Evolutionary conservation across 2,113 vertebrate genomes (phyloP), one percentile per base, ranked within the genome.

Genomic region (Willisornis vidua): DNA sequence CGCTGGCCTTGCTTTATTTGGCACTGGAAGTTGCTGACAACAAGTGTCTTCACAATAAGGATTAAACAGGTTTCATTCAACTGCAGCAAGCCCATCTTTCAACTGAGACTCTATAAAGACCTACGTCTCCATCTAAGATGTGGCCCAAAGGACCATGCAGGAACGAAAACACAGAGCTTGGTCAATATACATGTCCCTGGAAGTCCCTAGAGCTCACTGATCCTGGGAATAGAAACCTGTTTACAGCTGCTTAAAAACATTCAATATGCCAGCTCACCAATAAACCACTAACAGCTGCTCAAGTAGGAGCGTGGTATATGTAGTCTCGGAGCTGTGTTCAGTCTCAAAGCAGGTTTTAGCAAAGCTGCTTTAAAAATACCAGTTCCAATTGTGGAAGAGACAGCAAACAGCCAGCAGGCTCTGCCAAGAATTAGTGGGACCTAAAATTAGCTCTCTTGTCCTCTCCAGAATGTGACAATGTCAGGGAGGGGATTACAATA

Each of bases 291-390:
- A 93, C 95, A 97, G 91, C 92, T 95, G 96, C 89, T 93, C 92
- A 81, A 80, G 48, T 10, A 63, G 48, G 45, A 90, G 72, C 18
- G 2, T 11, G 15, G 68, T 57, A 55, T 61, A 90, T 45, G 65
- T 37, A 63, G 80, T 77, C 43, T 45, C 6, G 4, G 75, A 91
- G 71, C 39, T 74, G 82, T 59, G 68, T 8, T 83, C 63, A 77
- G 63, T 68, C 90, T 81, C 88, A 88, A 86, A 91, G 68, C 12
- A 67, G 43, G 31, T 86, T 91, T 91, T 90, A 96, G 91, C 55
- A 96, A 92, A 96, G 93, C 92, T 74, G 59, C 43, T 92, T 88
- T 93, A 96, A 97, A 96, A 96, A 96, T 95, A 96, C 18, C 87
- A 87, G 61, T 68, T 88, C 87, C 91, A 96, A 86, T 65, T 94